Conservation (phyloP, 1,140 invertebrate species). For the Heliothis virescens region DNA sequence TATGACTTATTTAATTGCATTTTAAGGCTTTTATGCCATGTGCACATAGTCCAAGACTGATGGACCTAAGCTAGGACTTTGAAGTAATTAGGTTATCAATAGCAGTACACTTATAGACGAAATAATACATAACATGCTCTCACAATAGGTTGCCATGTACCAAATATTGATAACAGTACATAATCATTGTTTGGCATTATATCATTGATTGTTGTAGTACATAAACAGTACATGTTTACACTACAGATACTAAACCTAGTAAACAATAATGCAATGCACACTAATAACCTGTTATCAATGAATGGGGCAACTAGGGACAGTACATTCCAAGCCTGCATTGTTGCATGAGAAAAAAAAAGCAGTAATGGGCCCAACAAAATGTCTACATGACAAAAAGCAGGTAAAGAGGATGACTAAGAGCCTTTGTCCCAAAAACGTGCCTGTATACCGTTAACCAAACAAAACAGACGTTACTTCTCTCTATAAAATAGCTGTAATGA, state of each 20-base stretch:
- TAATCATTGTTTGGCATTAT: conserved; percentile 30
- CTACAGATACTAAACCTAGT: conserved; percentile 38
- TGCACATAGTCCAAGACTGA: neutral
- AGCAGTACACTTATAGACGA: neutral
- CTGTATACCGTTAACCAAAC: conserved; percentile 80
- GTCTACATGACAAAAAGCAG: conserved; percentile 74
- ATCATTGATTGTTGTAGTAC: conserved; percentile 17
- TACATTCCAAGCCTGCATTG: conserved; percentile 34
- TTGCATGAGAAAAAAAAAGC: conserved; percentile 37
- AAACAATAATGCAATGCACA: conserved; percentile 28
- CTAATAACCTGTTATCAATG: conserved; percentile 41
- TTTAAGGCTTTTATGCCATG: neutral
- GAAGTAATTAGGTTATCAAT: conserved; percentile 18
- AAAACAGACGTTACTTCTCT: conserved; percentile 74
- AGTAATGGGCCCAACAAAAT: conserved; percentile 52
- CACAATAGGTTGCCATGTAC: conserved; percentile 27
- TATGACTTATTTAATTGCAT: conserved; percentile 3
- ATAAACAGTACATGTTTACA: conserved; percentile 48
- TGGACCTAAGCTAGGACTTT: neutral
- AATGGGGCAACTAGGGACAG: conserved; percentile 31
- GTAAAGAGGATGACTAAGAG: conserved; percentile 78
- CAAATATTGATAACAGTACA: conserved; percentile 24
- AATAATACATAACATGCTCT: conserved; percentile 5
- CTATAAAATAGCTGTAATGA: conserved; percentile 72
- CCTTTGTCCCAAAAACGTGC: conserved; percentile 81